Evolutionary conservation across 2,113 vertebrate genomes (phyloP), one percentile per base, ranked within the genome.

Genomic region (Pagrus major): DNA sequence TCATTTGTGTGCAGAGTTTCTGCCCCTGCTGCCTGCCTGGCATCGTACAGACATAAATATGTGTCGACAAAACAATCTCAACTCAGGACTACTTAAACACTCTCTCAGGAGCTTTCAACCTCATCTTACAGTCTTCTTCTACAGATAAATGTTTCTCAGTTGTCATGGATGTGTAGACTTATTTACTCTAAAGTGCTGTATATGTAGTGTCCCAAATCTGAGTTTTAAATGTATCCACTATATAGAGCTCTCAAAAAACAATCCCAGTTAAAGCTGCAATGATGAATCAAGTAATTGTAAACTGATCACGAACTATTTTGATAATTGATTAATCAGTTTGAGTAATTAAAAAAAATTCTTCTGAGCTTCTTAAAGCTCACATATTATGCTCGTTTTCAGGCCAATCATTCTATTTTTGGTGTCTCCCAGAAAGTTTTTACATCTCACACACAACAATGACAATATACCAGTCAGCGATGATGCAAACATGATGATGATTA

Each of bases 1-100:
- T 75, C 4, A 83, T 76, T 66, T 64, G 56, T 44, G 59, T 29
- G 49, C 11, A 42, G 58, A 25, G 11, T 3, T 5, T 37, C 49
- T 12, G 10, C 5, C 5, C 6, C 3, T 29, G 9, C 20, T 20
- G 33, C 16, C 33, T 44, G 12, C 5, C 51, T 20, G 23, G 16
- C 47, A 54, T 47, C 27, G 21, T 23, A 25, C 12, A 31, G 12
- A n/a, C 25, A 44, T 20, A 9, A 12, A 1, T 3, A 15, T 42
- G 6, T 63, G 16, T 42, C 8, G 9, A 37, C 1, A 3, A 63
- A 55, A 54, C 25, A 14, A 6, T 27, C 37, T 63, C 42, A 47
- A 25, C 11, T 11, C 9, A 70, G 3, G 16, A 14, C 11, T 16
- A 10, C 25, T 51, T 39, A 31, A 6, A 15, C 16, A 23, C 12